Evolutionary conservation across 2,888 invertebrate genomes (phyloP).

Genomic region (Amblyjoppa fuscipennis): DNA sequence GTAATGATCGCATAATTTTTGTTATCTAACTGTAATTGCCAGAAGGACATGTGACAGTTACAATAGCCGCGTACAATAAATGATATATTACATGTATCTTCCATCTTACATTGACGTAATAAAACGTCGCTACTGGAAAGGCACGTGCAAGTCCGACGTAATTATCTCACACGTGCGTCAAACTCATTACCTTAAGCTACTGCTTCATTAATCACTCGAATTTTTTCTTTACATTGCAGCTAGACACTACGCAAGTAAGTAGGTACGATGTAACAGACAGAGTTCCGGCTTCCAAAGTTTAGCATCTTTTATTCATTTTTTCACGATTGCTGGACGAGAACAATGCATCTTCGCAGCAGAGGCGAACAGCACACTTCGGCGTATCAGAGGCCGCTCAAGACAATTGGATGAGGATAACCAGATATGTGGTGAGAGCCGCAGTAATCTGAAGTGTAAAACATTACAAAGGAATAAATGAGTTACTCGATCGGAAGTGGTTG

Average conservation of each 20-base stretch:
- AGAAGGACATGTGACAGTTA: too few relatives aligned
- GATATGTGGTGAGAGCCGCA: constrained; percentile 78
- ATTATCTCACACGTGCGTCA: too few relatives aligned
- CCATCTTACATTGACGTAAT: background rate
- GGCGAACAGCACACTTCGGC: background rate
- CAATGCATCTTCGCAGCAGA: background rate
- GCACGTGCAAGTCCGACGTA: background rate
- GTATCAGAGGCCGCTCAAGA: constrained; percentile 64
- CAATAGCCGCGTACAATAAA: too few relatives aligned
- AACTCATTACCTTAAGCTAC: background rate
- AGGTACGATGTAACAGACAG: background rate
- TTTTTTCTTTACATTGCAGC: background rate
- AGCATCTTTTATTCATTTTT: constrained; percentile 28
- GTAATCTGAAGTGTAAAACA: constrained; percentile 76
- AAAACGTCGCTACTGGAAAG: background rate
- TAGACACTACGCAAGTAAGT: background rate
- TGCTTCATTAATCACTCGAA: background rate
- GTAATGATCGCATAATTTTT: too few relatives aligned
- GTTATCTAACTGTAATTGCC: too few relatives aligned
- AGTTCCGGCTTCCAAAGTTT: background rate
- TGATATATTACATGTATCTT: too few relatives aligned
- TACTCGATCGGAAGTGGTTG: background rate
- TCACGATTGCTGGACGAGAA: constrained; percentile 2
- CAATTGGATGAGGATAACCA: constrained; percentile 81
- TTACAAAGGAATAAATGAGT: background rate